Percentiles rank a stretch among this genome's conserved stretches.
phyloP scores from a whole-genome alignment of 2,113 vertebrate genomes.

The Ictidomys tridecemlineatus region DNA sequence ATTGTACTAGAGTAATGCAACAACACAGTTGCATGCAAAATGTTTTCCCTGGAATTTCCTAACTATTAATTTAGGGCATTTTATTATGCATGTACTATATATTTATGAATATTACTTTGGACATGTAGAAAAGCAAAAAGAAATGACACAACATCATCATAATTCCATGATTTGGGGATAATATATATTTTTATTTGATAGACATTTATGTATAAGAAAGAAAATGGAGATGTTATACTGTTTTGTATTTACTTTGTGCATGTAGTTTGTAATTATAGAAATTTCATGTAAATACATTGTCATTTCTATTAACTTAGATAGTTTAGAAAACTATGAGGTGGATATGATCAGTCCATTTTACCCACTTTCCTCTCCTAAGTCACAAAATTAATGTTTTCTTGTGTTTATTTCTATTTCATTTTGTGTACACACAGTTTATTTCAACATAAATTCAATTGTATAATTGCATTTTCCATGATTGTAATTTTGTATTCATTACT shows the following conservation, averaged over 20 bases:
- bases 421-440: neutral
- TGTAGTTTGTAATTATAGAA: neutral
- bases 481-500: neutral
- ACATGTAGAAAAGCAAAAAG: neutral
- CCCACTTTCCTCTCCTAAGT: neutral
- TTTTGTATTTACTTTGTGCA: neutral
- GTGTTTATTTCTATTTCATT: neutral
- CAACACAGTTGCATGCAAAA: neutral
- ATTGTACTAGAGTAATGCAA: neutral
- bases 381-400: neutral
- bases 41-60: neutral
- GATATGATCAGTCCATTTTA: neutral
- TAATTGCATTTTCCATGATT: neutral
- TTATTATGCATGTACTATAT: neutral
- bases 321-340: neutral
- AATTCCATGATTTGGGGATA: neutral
- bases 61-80: neutral
- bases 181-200: neutral
- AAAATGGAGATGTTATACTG: neutral
- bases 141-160: neutral
- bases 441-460: conserved; percentile 30
- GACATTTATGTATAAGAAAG: neutral
- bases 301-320: neutral
- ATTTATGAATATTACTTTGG: neutral
- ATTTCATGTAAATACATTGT: neutral